A percentile compares a stretch with the other conserved stretches of the same genome.
Evolutionary conservation across 1,140 invertebrate genomes (phyloP).

Genomic region (Drosophila hydei): DNA sequence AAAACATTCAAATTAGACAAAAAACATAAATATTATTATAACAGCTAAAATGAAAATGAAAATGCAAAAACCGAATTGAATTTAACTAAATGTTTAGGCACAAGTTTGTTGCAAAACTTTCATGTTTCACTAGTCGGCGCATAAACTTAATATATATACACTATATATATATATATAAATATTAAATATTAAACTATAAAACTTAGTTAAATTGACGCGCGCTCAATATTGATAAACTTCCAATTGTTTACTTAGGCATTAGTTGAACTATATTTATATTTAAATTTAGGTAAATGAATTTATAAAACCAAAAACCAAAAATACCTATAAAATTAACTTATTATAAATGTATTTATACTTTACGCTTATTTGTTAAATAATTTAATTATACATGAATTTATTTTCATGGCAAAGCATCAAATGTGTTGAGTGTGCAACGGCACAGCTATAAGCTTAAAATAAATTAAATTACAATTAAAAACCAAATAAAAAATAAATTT

Average conservation of each 20-base stretch:
- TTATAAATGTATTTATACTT: conserved; percentile 59
- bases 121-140: conserved; percentile 60
- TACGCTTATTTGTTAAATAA: conserved; percentile 76
- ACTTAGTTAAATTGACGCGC: conserved; percentile 42
- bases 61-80: conserved; percentile 43
- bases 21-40: conserved; percentile 10
- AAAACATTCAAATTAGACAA: not conserved
- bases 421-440: conserved; percentile 55
- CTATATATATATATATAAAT: conserved; percentile 33
- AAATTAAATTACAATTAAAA: conserved; percentile 9
- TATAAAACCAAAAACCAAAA: not conserved
- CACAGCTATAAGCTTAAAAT: conserved; percentile 62
- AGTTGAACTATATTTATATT: conserved; percentile 65
- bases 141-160: conserved; percentile 39
- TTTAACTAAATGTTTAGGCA: conserved; percentile 76
- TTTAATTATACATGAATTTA: conserved; percentile 59
- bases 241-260: conserved; percentile 63
- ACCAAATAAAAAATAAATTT: conserved; percentile 10
- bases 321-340: not conserved
- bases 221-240: conserved; percentile 55
- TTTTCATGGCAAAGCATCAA: conserved; percentile 60
- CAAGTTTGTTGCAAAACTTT: conserved; percentile 61
- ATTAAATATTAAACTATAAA: conserved; percentile 38
- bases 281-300: conserved; percentile 57
- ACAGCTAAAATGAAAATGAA: conserved; percentile 34